Evolutionary conservation across 2,113 vertebrate genomes (phyloP).

Genomic region (Nyctibius bracteatus): DNA sequence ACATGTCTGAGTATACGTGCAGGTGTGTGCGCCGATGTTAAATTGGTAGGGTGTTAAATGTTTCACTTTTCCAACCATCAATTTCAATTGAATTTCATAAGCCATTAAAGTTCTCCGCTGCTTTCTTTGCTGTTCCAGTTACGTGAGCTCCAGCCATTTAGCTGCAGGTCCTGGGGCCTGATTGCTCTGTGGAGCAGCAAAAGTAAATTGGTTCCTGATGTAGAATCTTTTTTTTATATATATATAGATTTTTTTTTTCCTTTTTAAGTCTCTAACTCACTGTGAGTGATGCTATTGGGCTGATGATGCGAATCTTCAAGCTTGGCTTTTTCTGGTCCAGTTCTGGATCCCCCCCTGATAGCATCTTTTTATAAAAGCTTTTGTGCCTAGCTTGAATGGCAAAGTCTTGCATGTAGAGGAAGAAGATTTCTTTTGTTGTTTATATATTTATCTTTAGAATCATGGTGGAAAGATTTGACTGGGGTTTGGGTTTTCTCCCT

Average conservation of each 20-base stretch:
- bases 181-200: slow-evolving; percentile 45
- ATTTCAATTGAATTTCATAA: slow-evolving; percentile 60
- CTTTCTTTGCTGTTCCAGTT: slow-evolving; percentile 45
- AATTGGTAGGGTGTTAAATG: slow-evolving; percentile 25
- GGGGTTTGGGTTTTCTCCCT: background rate
- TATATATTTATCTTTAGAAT: background rate
- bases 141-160: slow-evolving; percentile 37
- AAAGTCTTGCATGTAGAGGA: background rate
- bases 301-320: background rate
- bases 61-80: slow-evolving; percentile 30
- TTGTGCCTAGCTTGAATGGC: background rate
- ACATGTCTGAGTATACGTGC: background rate
- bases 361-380: background rate
- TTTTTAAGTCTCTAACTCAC: background rate
- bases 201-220: slow-evolving; percentile 52
- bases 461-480: background rate
- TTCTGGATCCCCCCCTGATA: background rate
- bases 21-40: accelerated
- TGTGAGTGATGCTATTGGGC: background rate
- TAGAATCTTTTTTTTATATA: background rate
- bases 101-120: slow-evolving; percentile 27
- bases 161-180: slow-evolving; percentile 47
- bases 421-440: background rate
- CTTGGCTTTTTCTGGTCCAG: background rate
- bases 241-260: background rate